Percentiles rank a stretch among this genome's conserved stretches.
Conservation (phyloP, 2,113 vertebrate species). For the Siniperca chuatsi region DNA sequence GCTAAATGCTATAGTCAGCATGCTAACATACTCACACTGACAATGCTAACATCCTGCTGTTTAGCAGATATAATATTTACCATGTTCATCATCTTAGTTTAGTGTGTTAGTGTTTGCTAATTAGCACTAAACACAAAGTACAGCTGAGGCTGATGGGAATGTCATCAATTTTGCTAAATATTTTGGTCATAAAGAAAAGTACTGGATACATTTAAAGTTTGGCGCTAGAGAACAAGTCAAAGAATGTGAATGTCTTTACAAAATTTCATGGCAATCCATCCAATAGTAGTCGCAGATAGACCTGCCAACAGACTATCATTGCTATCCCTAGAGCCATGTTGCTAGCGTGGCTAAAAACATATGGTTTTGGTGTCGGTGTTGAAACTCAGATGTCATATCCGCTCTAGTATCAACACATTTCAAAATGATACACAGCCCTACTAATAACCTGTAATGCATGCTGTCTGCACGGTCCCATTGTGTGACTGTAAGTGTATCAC, state of each 20-base stretch:
- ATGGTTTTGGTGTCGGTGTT: neutral
- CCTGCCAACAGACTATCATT: neutral
- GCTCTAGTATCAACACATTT: neutral
- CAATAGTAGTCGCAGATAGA: neutral
- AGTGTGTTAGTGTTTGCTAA: neutral
- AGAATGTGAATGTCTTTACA: neutral
- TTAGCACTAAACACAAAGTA: neutral
- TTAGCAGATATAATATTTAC: neutral
- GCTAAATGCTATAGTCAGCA: neutral
- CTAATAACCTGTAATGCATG: neutral
- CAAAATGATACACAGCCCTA: neutral
- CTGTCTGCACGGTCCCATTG: conserved; percentile 8
- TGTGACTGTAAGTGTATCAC: conserved; percentile 14
- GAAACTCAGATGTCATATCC: neutral
- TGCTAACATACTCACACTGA: neutral
- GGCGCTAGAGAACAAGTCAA: neutral
- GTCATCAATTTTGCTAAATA: neutral
- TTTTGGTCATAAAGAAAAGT: neutral
- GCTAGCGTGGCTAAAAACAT: neutral
- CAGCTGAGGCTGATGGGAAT: neutral
- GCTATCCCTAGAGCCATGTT: neutral
- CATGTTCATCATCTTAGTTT: neutral
- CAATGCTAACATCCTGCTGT: neutral
- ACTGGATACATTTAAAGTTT: neutral
- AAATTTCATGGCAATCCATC: neutral